These are phyloP conservation scores for Hippocampus abdominalis DNA, from an alignment of 2,113 vertebrate genomes.

Conservation along the genomic window DNA sequence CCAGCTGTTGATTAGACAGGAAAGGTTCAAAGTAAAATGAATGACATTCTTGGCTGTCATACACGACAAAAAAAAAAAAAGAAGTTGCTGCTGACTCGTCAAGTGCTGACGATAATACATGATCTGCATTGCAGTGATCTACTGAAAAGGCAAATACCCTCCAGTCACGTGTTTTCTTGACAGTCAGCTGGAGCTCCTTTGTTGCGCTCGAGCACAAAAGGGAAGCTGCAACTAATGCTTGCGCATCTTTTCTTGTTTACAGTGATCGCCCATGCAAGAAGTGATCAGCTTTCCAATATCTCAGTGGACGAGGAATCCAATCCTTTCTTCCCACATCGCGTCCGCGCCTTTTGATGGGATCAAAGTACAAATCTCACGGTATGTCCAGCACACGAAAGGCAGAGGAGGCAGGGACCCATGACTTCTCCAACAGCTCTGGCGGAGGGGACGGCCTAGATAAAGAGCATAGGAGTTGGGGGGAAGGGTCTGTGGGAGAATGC, in stretches of 20 bases:
- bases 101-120: not conserved
- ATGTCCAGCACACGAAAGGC: constrained; percentile 31
- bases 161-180: constrained; percentile 33
- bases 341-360: constrained; percentile 23
- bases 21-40: not conserved
- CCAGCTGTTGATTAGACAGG: not conserved
- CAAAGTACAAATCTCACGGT: constrained; percentile 28
- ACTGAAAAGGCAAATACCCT: not conserved
- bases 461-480: constrained; percentile 33
- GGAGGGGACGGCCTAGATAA: constrained; percentile 35
- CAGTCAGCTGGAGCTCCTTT: constrained; percentile 25
- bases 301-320: constrained; percentile 36
- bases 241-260: constrained; percentile 53
- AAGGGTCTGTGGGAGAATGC: constrained; percentile 63
- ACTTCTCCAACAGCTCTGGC: constrained; percentile 51
- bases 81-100: not conserved
- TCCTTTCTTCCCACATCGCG: constrained; percentile 14
- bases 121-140: constrained; percentile 4
- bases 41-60: not conserved
- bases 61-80: not conserved
- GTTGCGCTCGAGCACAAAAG: constrained; percentile 43
- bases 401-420: constrained; percentile 42
- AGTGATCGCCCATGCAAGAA: constrained; percentile 49
- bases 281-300: constrained; percentile 57
- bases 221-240: constrained; percentile 43